Base-by-base conservation (phyloP, 2,113 vertebrate species). In the Atractosteus spatula region DNA sequence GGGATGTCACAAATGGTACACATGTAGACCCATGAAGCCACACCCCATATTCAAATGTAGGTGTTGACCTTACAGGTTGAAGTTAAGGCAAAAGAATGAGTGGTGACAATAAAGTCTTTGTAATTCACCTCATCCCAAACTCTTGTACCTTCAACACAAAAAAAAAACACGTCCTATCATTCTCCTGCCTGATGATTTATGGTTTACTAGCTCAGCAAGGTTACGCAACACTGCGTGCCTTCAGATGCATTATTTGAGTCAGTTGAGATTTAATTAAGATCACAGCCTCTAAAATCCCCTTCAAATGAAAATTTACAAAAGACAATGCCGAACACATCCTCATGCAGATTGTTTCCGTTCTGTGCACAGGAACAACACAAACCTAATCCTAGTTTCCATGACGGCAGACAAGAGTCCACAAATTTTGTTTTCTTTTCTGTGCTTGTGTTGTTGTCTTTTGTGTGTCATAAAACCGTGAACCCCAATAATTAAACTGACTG, bases 231-330 rank as follows among this genome's bases (percentile, higher is more conserved):
- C 82, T 87, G 90, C 90, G 81, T 90, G 92, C 91, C 89, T 94
- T 95, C 90, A 94, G 93, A 93, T 89, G 89, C 87, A 86, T 92
- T 93, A 94, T 94, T 95, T 91, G 89, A 95, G 91, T 92, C 89
- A 85, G 90, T 90, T 93, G 93, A 96, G 94, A 96, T 97, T 97
- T 98, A 96, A 98, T 97, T 98, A 96, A 94, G 95, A 96, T 97
- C 92, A 91, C 92, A 94, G 93, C 85, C 90, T 90, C 86, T 90
- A 94, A 96, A 97, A 96, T 94, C 93, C 94, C 87, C 89, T 92
- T 94, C 91, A 94, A 93, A 96, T 92, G 88, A 93, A 95, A 95
- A 92, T 91, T 92, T 90, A 90, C 84, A 84, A 84, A 92, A 95
- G 92, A 98, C 94, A 96, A 96, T 92, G 90, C 89, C 90, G 80